Base-by-base conservation (phyloP, 2,113 vertebrate species). In the Pithys albifrons region DNA sequence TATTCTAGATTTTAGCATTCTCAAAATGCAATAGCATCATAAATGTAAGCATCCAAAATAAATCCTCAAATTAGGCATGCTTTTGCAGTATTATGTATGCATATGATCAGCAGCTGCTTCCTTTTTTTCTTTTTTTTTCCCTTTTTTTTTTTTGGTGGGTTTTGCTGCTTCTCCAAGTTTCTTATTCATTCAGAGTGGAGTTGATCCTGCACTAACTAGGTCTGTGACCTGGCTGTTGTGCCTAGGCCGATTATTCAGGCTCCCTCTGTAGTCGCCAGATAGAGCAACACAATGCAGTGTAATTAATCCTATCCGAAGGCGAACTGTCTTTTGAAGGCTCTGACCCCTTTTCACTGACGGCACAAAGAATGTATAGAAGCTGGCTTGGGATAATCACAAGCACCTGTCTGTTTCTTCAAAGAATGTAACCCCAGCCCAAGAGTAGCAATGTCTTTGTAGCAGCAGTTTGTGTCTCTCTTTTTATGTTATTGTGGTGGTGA, bases 111-210 rank as follows among this genome's bases (percentile, higher is more conserved):
- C 27, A 75, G 9, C 17, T 59, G 16, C 22, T 77, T 79, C 72
- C 85, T 2, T 12, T 24, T 22, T 39, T 39, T 12, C 4, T 16
- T 1, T 2, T 15, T 15, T 39, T 11, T 11, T 39, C 39, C 11
- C 5, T 41, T n/a, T 16, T 1, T 2, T 15, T 15, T 69, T 37
- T 10, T 0, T 12, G 41, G 6, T 64, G 27, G 17, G 27, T 28
- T 75, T 87, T 87, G 13, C 20, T 64, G 5, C 25, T 58, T 35
- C 37, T 82, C 23, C 17, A 48, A 19, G 41, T 41, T 90, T 59
- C 37, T 76, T 83, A 17, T n/a, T 58, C 15, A 23, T 61, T 79
- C 22, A 18, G 22, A 88, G 45, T 20, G 52, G 65, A 82, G 17
- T 28, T 54, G 29, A 39, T 89, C 12, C 19, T 82, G 13, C 2